phyloP scores from a whole-genome alignment of 2,888 invertebrate genomes.

The Acanthosepion lycidas region DNA sequence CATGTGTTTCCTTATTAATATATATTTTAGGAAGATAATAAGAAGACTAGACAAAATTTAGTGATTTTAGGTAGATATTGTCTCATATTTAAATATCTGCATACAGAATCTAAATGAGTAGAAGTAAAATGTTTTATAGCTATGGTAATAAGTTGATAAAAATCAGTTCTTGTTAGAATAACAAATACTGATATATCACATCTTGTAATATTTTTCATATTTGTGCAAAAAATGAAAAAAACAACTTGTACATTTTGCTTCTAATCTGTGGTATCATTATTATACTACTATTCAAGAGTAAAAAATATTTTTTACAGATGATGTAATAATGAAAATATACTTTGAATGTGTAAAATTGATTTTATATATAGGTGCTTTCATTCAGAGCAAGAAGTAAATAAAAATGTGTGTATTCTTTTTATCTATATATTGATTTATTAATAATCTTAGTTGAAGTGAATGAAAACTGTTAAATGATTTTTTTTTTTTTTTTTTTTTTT shows the following conservation, averaged over 20 bases:
- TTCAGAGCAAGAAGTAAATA: background rate
- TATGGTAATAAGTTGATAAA: background rate
- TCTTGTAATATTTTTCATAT: too few species aligned
- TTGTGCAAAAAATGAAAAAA: too few species aligned
- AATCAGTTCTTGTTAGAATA: background rate
- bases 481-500: background rate
- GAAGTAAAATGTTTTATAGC: background rate
- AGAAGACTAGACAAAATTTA: too few species aligned
- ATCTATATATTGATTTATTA: background rate
- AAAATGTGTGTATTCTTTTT: background rate
- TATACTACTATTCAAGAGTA: background rate
- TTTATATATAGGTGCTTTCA: background rate
- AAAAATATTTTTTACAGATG: background rate
- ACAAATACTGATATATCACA: background rate
- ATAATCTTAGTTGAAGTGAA: background rate
- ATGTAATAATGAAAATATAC: background rate
- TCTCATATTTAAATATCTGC: too few species aligned
- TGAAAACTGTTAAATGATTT: background rate
- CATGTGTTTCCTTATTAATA: too few species aligned
- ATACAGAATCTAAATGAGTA: background rate
- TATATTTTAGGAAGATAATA: too few species aligned
- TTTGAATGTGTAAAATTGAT: background rate
- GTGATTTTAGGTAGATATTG: too few species aligned
- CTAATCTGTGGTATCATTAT: too few species aligned
- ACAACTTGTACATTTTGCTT: too few species aligned